These are phyloP conservation scores for Ophiothrix spiculata DNA, from an alignment of 35 echinoderm and acorn worm genomes.

Conservation along the genomic window DNA sequence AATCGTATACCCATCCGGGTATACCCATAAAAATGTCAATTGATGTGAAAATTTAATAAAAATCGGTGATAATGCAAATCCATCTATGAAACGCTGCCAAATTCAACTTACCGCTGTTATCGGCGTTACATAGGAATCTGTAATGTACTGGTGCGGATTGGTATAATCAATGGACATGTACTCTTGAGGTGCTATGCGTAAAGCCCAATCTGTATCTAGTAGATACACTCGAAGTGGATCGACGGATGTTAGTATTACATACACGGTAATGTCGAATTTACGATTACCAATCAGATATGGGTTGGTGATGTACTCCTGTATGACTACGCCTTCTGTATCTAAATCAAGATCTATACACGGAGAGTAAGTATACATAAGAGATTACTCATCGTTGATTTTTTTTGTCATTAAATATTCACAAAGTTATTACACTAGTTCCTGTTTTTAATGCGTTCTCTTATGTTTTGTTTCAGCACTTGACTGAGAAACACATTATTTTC, in stretches of 20 bases:
- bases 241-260: constrained; percentile 61
- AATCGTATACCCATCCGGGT: no score
- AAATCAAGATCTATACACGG: constrained; percentile 59
- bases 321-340: constrained; percentile 36
- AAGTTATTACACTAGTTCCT: no score
- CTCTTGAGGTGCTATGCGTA: constrained; percentile 60
- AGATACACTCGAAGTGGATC: constrained; percentile 77
- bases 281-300: constrained; percentile 66
- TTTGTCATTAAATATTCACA: no score
- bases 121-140: constrained; percentile 79
- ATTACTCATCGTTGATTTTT: no score
- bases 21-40: no score
- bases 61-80: no score
- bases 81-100: no score
- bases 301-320: constrained; percentile 74
- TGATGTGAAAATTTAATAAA: no score
- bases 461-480: no score
- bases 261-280: constrained; percentile 83
- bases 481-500: no score
- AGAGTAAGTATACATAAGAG: no score
- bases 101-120: constrained; percentile 67
- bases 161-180: constrained; percentile 69
- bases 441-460: no score
- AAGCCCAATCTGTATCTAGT: constrained; percentile 50
- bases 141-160: constrained; percentile 68